Evolutionary conservation across 2,888 invertebrate genomes (phyloP).

Genomic region (Campopleginae sp.): DNA sequence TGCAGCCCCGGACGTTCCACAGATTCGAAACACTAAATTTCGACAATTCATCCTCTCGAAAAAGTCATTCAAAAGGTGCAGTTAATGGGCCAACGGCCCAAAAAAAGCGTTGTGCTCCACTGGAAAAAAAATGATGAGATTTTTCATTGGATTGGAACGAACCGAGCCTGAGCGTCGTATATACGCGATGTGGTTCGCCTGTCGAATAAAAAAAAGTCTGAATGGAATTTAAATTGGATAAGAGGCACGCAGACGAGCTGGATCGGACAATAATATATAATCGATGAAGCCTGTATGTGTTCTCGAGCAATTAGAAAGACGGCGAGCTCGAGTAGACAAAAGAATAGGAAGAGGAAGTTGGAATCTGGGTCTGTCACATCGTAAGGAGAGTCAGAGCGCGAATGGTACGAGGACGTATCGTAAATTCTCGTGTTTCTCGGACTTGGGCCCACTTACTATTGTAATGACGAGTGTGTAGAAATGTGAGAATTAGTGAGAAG

Average conservation of each 20-base stretch:
- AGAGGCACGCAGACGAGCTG: constrained; percentile 3
- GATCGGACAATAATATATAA: constrained; percentile 15
- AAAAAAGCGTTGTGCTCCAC: too few relatives aligned
- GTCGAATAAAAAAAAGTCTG: background rate
- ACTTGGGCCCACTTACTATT: background rate
- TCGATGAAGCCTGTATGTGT: constrained; percentile 14
- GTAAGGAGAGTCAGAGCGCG: background rate
- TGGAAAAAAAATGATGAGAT: too few relatives aligned
- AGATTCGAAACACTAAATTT: background rate
- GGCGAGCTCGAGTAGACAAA: constrained; percentile 45
- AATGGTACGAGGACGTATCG: constrained; percentile 16
- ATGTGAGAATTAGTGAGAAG: background rate
- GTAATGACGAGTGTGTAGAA: background rate
- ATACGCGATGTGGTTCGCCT: too few relatives aligned
- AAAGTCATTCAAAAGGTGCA: background rate
- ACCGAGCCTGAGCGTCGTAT: too few relatives aligned
- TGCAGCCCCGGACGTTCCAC: background rate
- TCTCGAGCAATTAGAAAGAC: background rate
- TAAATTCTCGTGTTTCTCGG: constrained; percentile 3
- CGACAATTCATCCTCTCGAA: background rate
- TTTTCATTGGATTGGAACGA: too few relatives aligned
- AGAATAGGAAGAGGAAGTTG: constrained; percentile 57
- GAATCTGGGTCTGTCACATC: constrained; percentile 28
- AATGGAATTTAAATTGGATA: constrained; percentile 3
- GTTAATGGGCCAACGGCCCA: too few relatives aligned